Evolutionary conservation across 2,888 invertebrate species (phyloP), one percentile per base, ranked within the genome.

Genomic region (Drosophila falleni): DNA sequence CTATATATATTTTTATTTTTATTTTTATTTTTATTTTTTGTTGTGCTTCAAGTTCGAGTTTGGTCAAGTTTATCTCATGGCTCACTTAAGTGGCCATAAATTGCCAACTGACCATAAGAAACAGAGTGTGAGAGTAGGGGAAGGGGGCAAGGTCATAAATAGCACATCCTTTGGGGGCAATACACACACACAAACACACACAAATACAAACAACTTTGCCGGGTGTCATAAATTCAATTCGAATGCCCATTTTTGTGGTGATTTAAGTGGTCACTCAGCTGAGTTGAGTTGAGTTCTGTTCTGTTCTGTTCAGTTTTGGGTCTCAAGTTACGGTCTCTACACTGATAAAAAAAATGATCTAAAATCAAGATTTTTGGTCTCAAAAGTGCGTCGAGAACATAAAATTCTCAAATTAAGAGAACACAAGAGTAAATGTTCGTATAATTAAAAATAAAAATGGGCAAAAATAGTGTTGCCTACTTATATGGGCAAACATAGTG

Each of bases 171-270:
- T 74, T 56, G 54, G 66, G 66, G 80, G 53, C 58, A 35, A 8
- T 5, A 29, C 29, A 8, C 8, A 29, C 29, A 29, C 8, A 29
- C 29, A 23, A 23, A 46, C 29, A 29, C 29, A 16, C 31, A 31
- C 53, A 50, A 11, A 51, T 37, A 56, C 42, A 58, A 65, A 70
- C 69, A 80, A 80, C 67, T 69, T 77, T 68, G 70, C 59, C 66
- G 54, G 69, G 82, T 82, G 89, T 82, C 86, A 87, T 87, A 87
- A 87, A 88, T 87, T 87, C 82, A 87, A 87, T 87, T 87, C 87
- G 86, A 87, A 88, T 87, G 87, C 71, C 83, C 74, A 84, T 87
- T 85, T 80, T 70, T 77, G 89, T 88, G 86, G 89, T 87, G 84
- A 87, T 84, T 87, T 87, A 89, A 88, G 86, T 86, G 86, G 87